Percentiles rank a stretch among this genome's conserved stretches.
Conservation (phyloP, 2,888 invertebrate genomes). For the Leptogaster cylindrica region DNA sequence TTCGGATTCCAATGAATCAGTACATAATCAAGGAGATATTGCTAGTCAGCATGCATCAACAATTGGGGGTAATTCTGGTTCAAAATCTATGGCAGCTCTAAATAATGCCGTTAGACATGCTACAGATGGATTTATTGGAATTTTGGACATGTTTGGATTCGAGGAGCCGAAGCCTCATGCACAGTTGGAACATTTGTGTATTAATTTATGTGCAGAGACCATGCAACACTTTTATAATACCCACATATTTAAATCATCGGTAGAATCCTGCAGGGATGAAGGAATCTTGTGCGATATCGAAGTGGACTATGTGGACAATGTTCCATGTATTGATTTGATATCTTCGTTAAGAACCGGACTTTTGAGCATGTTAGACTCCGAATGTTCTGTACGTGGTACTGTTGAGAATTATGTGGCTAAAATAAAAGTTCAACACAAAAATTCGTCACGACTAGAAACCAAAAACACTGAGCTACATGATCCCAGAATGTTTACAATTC, state of each 20-base stretch:
- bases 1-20: conserved; percentile 91
- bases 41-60: conserved; percentile 86
- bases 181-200: conserved; percentile 91
- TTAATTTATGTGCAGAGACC: conserved; percentile 94
- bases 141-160: conserved; percentile 96
- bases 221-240: conserved; percentile 99
- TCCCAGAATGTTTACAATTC: conserved; percentile 84
- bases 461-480: conserved; percentile 77
- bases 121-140: conserved; percentile 93
- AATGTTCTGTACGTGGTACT: conserved; percentile 83
- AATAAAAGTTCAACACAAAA: conserved; percentile 80
- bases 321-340: conserved; percentile 94
- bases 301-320: conserved; percentile 91
- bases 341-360: conserved; percentile 91
- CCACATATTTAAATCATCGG: conserved; percentile 92
- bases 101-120: conserved; percentile 92
- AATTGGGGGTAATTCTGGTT: conserved; percentile 79
- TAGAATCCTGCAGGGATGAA: conserved; percentile 92
- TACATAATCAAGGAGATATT: conserved; percentile 84
- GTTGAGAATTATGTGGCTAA: conserved; percentile 82
- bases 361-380: conserved; percentile 89
- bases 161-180: conserved; percentile 86
- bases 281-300: conserved; percentile 88
- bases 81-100: conserved; percentile 88
- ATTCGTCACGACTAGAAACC: conserved; percentile 77